Evolutionary conservation across 2,113 vertebrate species (phyloP).

Genomic region (Emydura subglobosa): DNA sequence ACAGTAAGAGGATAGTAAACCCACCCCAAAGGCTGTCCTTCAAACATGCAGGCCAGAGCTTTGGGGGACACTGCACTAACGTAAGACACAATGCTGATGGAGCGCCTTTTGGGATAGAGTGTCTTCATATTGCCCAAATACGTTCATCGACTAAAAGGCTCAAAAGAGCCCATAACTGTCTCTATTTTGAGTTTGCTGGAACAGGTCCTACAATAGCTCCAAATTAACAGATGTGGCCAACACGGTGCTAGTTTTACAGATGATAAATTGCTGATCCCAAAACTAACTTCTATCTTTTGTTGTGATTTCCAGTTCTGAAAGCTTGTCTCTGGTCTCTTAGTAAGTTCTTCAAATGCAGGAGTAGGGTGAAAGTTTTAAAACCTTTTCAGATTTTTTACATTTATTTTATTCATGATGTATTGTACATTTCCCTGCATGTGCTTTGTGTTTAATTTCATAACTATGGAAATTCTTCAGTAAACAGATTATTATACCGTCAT

Average conservation of each 20-base stretch:
- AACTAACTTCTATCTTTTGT: constrained; percentile 41
- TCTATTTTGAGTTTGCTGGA: constrained; percentile 4
- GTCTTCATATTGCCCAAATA: not conserved
- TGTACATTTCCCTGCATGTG: not conserved
- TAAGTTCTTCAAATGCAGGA: constrained; percentile 35
- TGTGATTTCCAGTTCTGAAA: constrained; percentile 24
- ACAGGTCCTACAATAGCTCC: not conserved
- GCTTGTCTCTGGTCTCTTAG: constrained; percentile 4
- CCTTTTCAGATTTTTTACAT: not conserved
- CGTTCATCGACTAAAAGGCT: not conserved
- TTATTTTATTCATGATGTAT: constrained; percentile 32
- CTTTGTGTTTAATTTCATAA: constrained; percentile 41
- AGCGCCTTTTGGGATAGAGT: not conserved
- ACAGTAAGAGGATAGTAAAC: not conserved
- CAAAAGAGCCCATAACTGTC: constrained; percentile 15
- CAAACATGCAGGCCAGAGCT: not conserved
- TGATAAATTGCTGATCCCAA: constrained; percentile 29
- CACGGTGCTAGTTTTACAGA: constrained; percentile 12
- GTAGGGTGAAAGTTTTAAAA: not conserved
- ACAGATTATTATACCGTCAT: constrained; percentile 9
- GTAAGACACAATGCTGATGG: not conserved
- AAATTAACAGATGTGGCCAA: not conserved
- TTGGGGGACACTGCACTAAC: not conserved
- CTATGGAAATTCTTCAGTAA: constrained; percentile 28
- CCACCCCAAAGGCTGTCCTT: constrained; percentile 5